phyloP scores from a whole-genome alignment of 1,140 invertebrate species.

The Cepaea nemoralis region DNA sequence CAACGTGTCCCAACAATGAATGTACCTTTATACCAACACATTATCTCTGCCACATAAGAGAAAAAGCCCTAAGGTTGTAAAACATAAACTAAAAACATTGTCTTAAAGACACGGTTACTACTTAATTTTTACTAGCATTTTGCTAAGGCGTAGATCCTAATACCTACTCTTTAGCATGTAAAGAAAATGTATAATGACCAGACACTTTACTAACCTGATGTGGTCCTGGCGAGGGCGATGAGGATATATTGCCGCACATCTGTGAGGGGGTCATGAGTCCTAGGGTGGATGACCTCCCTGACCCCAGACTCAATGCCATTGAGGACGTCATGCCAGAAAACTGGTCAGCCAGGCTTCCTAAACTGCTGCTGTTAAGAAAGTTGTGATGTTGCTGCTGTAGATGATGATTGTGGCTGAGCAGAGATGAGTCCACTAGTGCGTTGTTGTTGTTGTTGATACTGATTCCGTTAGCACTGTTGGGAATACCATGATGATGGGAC shows the following conservation, averaged over 20 bases:
- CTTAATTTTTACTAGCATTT: no score
- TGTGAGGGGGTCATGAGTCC: background rate
- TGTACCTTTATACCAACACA: no score
- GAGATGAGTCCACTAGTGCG: background rate
- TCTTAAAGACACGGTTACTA: no score
- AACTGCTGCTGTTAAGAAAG: background rate
- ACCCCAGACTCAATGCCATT: conserved; percentile 15
- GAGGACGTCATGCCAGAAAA: conserved; percentile 21
- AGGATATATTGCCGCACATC: conserved; percentile 16
- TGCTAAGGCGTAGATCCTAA: no score
- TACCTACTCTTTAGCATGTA: no score
- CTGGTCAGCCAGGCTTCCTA: background rate
- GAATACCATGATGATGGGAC: background rate
- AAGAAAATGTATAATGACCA: no score
- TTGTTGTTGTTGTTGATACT: conserved; percentile 8
- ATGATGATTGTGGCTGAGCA: conserved; percentile 22
- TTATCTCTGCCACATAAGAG: no score
- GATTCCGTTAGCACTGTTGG: background rate
- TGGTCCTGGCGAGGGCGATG: conserved; percentile 11
- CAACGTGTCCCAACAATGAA: no score
- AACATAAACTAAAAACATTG: no score
- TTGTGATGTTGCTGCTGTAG: conserved; percentile 20
- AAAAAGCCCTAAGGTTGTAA: no score
- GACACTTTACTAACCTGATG: conserved; percentile 12
- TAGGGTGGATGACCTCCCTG: conserved; percentile 1